Conservation (phyloP, 2,113 vertebrate genomes). For the Dascyllus trimaculatus region DNA sequence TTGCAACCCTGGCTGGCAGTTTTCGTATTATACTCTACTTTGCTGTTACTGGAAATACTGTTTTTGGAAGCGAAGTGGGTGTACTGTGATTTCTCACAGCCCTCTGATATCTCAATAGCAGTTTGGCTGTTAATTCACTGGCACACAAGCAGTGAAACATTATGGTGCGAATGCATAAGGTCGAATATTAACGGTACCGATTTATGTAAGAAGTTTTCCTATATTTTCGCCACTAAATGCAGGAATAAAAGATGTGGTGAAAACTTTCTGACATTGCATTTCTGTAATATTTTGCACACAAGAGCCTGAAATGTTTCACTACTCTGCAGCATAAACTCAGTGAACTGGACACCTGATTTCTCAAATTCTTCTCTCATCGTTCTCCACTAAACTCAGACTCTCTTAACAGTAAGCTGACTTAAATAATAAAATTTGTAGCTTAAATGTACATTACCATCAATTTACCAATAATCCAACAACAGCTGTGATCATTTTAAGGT, state of each 20-base stretch:
- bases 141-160: neutral
- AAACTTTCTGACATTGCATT: neutral
- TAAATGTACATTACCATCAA: neutral
- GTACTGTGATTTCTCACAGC: slow-evolving; percentile 4
- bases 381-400: neutral
- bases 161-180: neutral
- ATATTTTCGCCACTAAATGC: neutral
- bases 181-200: neutral
- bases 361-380: neutral
- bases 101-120: neutral
- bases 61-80: neutral
- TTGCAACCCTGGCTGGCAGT: neutral
- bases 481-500: neutral
- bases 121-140: neutral
- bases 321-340: neutral
- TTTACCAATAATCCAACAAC: neutral
- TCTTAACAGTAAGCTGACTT: neutral
- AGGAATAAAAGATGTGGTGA: neutral
- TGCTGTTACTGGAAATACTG: neutral
- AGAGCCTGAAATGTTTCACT: slow-evolving; percentile 6
- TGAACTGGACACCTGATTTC: neutral
- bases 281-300: neutral
- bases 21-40: neutral
- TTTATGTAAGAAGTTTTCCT: neutral
- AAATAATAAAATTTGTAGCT: too few relatives aligned